Percentiles rank a stretch among this genome's conserved stretches.
These are phyloP conservation scores for Cuculus canorus DNA, from an alignment of 2,797 vertebrate genomes.

Conservation along the genomic window DNA sequence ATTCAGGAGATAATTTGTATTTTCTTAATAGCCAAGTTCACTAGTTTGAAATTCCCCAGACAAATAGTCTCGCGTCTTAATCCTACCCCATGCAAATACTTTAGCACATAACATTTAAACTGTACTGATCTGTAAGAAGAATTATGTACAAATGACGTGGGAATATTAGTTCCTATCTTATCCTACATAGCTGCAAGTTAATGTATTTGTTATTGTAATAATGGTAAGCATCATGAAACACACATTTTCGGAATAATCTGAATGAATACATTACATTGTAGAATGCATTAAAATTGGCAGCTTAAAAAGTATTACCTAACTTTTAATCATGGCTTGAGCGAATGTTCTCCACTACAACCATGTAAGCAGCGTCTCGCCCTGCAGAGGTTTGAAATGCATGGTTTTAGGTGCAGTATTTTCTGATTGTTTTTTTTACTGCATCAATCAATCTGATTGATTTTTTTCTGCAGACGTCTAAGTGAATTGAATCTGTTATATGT, in stretches of 20 bases:
- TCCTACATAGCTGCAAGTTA: neutral
- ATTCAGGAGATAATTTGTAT: slow-evolving; percentile 33
- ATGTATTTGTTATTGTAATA: neutral
- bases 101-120: neutral
- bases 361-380: neutral
- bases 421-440: neutral
- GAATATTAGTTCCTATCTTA: slow-evolving; percentile 9
- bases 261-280: neutral
- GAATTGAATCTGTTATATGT: neutral
- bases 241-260: neutral
- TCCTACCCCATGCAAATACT: slow-evolving; percentile 10
- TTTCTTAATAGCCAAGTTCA: neutral
- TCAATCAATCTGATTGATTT: too few relatives aligned
- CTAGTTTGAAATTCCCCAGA: slow-evolving; percentile 40
- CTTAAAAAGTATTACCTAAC: neutral
- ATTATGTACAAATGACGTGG: slow-evolving; percentile 23
- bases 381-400: neutral
- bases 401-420: neutral
- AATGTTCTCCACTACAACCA: neutral
- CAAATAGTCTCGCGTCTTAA: slow-evolving; percentile 30
- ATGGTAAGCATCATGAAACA: neutral
- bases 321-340: neutral
- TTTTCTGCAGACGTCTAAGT: neutral
- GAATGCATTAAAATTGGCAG: neutral
- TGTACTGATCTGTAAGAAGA: neutral